phyloP scores from a whole-genome alignment of 2,113 vertebrate genomes.

The Meleagris gallopavo region DNA sequence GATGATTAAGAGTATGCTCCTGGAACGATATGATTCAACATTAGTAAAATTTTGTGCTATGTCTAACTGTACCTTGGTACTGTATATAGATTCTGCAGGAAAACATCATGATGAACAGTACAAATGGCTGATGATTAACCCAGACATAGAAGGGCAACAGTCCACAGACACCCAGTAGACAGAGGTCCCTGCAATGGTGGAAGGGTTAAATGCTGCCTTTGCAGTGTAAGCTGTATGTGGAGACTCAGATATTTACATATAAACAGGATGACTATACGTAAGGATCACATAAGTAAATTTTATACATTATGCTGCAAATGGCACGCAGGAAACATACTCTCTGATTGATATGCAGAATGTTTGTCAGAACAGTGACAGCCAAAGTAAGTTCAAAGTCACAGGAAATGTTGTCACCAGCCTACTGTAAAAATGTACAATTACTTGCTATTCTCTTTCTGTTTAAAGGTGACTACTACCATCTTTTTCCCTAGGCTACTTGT shows the following conservation, averaged over 20 bases:
- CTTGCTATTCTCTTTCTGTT: slow-evolving; percentile 75
- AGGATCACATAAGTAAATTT: slow-evolving; percentile 73
- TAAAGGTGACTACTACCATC: slow-evolving; percentile 77
- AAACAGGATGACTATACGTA: slow-evolving; percentile 50
- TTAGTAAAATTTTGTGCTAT: background rate
- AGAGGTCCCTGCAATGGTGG: slow-evolving; percentile 14
- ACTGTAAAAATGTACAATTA: slow-evolving; percentile 79
- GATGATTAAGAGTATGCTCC: background rate
- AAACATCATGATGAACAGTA: background rate
- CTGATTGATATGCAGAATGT: slow-evolving; percentile 75
- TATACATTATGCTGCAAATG: slow-evolving; percentile 65
- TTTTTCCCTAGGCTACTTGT: slow-evolving; percentile 81
- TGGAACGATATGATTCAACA: slow-evolving; percentile 4
- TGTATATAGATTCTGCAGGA: background rate
- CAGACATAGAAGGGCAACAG: background rate
- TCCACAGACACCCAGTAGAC: background rate
- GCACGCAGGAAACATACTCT: slow-evolving; percentile 65
- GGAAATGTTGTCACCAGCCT: slow-evolving; percentile 76
- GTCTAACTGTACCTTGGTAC: background rate
- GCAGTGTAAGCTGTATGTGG: background rate
- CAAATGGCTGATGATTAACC: background rate
- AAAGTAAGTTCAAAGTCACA: slow-evolving; percentile 82
- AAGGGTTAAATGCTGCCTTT: slow-evolving; percentile 4
- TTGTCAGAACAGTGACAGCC: slow-evolving; percentile 74
- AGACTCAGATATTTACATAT: slow-evolving; percentile 60